Base-by-base conservation (phyloP, 2,113 vertebrate species). In the Zosterops japonicus region DNA sequence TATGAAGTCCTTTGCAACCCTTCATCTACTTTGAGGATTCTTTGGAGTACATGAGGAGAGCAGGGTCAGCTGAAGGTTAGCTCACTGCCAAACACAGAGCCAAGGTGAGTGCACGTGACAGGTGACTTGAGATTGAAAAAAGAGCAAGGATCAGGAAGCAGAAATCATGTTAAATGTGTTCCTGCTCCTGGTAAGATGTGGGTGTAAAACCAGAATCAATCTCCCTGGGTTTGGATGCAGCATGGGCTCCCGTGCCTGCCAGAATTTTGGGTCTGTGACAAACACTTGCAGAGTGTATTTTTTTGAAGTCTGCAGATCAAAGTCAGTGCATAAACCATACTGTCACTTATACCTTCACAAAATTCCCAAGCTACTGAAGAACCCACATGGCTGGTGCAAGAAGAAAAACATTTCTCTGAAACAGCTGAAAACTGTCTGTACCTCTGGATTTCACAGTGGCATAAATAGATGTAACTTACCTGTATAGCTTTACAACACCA, bases 251-350 rank as follows among this genome's bases (percentile, higher is more conserved):
- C 89, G 86, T 52, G 89, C 68, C 67, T 61, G 79, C 36, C 57
- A 42, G 86, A 89, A 56, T 83, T 57, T 80, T 87, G 80, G 42
- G 67, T 33, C 55, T 81, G 68, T 86, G 79, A 90, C 79, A 89
- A 83, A 41, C 7, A 39, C 50, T 63, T 42, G 55, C 47, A 60
- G 70, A 76, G 36, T 2, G 9, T 5, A 50, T 65, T 88, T 92
- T 29, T 75, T 87, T 83, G 90, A 91, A 94, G 70, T 70, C 46
- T 94, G 60, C 57, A 75, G 56, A 87, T 89, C 81, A 91, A 95
- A 95, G 79, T 27, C 90, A 63, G 35, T 25, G 12, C 25, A 39
- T 14, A 77, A 87, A 67, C 55, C 42, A 74, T 0, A 4, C 60
- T 90, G 67, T 39, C 0, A 0, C 35, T 86, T 33, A 14, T 2